Conservation (phyloP, 1,140 invertebrate species). For the Drosophila punjabiensis region DNA sequence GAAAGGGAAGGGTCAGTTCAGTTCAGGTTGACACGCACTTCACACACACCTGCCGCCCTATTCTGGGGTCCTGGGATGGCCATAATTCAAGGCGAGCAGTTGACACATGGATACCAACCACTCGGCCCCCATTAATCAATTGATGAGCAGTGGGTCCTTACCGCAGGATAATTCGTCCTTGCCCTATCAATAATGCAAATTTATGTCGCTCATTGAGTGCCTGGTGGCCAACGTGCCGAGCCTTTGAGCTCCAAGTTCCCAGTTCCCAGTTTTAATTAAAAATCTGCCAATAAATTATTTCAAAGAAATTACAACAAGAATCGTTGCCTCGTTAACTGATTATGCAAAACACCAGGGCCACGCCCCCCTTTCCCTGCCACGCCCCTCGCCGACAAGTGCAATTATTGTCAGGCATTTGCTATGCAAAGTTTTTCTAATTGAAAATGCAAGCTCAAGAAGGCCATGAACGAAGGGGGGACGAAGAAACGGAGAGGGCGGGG, state of each 20-base stretch:
- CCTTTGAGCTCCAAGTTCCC: constrained; percentile 34
- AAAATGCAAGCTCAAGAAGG: constrained; percentile 76
- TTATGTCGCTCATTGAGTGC: constrained; percentile 57
- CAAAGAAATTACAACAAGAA: constrained; percentile 81
- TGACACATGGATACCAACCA: constrained; percentile 53
- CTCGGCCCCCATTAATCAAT: constrained; percentile 43
- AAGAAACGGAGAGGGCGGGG: not conserved
- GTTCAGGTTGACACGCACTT: constrained; percentile 39
- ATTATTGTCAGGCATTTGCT: constrained; percentile 78
- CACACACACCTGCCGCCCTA: constrained; percentile 43
- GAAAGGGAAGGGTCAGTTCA: constrained; percentile 16
- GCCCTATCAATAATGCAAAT: constrained; percentile 65
- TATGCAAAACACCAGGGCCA: constrained; percentile 74
- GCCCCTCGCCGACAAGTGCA: constrained; percentile 53
- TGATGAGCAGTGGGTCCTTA: constrained; percentile 23
- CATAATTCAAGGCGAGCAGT: constrained; percentile 45
- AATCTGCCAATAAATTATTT: constrained; percentile 82
- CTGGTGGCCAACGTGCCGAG: constrained; percentile 9
- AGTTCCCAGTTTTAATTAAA: constrained; percentile 80
- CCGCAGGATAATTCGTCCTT: constrained; percentile 32
- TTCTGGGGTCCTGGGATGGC: constrained; percentile 19
- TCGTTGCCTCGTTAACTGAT: constrained; percentile 82
- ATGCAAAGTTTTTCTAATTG: constrained; percentile 82
- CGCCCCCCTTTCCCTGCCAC: not conserved
- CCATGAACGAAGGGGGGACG: not conserved